Evolutionary conservation across 2,113 vertebrate species (phyloP), one percentile per base, ranked within the genome.

Genomic region (human): DNA sequence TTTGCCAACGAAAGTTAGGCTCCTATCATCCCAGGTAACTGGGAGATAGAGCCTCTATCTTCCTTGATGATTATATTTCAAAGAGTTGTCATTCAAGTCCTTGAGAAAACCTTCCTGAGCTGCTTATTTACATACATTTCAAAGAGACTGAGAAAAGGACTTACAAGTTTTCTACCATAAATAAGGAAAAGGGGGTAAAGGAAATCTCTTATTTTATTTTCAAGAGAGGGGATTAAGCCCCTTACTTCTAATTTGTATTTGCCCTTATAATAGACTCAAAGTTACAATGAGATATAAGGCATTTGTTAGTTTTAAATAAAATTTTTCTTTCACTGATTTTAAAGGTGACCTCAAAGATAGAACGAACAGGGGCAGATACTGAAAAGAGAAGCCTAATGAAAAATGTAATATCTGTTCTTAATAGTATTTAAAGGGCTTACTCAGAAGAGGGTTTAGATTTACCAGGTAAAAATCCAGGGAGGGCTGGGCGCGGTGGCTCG

Each of bases 181-280:
- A 45, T 73, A 57, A 90, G 9, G 23, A 50, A 80, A 83, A 32
- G 5, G 3, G 17, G 0, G 1, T 2, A 9, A 2, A 8, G 40
- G 4, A 43, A 72, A 14, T 11, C 35, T 73, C n/a, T 38, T 64
- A 32, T 40, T 82, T 11, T 68, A 40, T 52, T 78, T 86, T 79
- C 30, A 80, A 55, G 11, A n/a, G n/a, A 20, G 45, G 43, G n/a
- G 72, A 68, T 12, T 55, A 72, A 89, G 35, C 43, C 23, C 75
- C 40, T 82, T 90, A 38, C 6, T 64, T 94, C 87, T 87, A 59
- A 95, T 95, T 52, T 81, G 23, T 43, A 95, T 95, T 59, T 91
- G 30, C 22, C 10, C 30, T 93, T 43, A 11, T 0, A 55, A 20
- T 10, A 72, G 57, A 76, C 11, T 52, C 90, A 83, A 55, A 81